These are phyloP conservation scores for Syrista parreyssii DNA, from an alignment of 2,888 invertebrate species.

Conservation along the genomic window DNA sequence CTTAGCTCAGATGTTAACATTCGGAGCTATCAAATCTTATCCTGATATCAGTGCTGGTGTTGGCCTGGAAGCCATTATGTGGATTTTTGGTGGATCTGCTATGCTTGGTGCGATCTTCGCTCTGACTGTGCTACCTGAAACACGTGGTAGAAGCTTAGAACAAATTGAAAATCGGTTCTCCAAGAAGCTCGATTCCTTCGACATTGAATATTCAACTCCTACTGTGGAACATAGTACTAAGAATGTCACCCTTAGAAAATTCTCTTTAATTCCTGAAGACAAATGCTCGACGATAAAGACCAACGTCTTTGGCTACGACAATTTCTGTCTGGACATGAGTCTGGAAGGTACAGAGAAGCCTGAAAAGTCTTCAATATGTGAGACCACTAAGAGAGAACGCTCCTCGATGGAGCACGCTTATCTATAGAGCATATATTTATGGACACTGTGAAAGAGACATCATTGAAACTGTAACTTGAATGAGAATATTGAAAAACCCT, in stretches of 20 bases:
- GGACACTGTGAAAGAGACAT: neutral
- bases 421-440: conserved; percentile 23
- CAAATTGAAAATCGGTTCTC: conserved; percentile 77
- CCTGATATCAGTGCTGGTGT: conserved; percentile 71
- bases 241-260: conserved; percentile 46
- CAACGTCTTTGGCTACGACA: conserved; percentile 50
- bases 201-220: conserved; percentile 15
- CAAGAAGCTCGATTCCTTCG: conserved; percentile 50
- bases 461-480: neutral
- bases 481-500: neutral
- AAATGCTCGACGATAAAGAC: conserved; percentile 36
- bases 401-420: conserved; percentile 39
- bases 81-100: conserved; percentile 73
- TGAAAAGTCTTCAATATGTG: neutral
- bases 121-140: conserved; percentile 74
- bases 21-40: conserved; percentile 78
- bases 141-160: conserved; percentile 75
- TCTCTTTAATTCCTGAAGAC: conserved; percentile 47
- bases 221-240: conserved; percentile 25
- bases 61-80: conserved; percentile 74
- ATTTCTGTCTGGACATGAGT: conserved; percentile 47
- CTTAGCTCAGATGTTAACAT: conserved; percentile 77
- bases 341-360: conserved; percentile 22
- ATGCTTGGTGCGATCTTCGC: conserved; percentile 74
- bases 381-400: no score